These are phyloP conservation scores for Coryphaenoides rupestris DNA, from an alignment of 2,113 vertebrate genomes.

Conservation along the genomic window DNA sequence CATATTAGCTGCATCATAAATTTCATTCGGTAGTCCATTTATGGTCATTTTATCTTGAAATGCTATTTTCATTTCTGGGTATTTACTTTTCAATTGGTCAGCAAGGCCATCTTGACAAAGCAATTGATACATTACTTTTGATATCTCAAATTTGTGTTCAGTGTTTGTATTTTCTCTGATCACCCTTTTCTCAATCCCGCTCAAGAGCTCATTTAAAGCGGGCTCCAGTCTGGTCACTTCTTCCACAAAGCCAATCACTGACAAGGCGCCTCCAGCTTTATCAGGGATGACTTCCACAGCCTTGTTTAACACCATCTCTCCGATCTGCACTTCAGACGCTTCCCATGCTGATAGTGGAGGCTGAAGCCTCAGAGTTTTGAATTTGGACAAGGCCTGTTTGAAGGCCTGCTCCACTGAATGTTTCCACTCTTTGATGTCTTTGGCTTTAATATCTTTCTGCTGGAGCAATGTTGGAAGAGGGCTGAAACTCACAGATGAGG, in stretches of 20 bases:
- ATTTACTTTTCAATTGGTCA: slow-evolving; percentile 39
- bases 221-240: slow-evolving; percentile 55
- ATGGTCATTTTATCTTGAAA: slow-evolving; percentile 65
- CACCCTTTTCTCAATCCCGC: slow-evolving; percentile 48
- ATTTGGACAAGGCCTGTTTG: slow-evolving; percentile 58
- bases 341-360: slow-evolving; percentile 69
- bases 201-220: slow-evolving; percentile 43
- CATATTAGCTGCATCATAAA: slow-evolving; percentile 65
- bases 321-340: slow-evolving; percentile 49
- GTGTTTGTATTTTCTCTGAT: slow-evolving; percentile 63
- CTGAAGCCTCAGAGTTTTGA: slow-evolving; percentile 51
- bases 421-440: slow-evolving; percentile 71
- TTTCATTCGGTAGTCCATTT: slow-evolving; percentile 70
- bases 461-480: slow-evolving; percentile 63
- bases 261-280: slow-evolving; percentile 37
- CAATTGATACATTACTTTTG: slow-evolving; percentile 61
- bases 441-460: slow-evolving; percentile 57
- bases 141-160: slow-evolving; percentile 51
- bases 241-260: slow-evolving; percentile 70
- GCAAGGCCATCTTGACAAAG: slow-evolving; percentile 58
- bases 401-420: slow-evolving; percentile 60
- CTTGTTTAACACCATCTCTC: slow-evolving; percentile 23
- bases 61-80: slow-evolving; percentile 64
- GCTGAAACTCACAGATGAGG: slow-evolving; percentile 60
- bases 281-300: slow-evolving; percentile 61